These are phyloP conservation scores for Pasiphila rectangulata DNA, from an alignment of 2,888 invertebrate genomes.

Conservation along the genomic window DNA sequence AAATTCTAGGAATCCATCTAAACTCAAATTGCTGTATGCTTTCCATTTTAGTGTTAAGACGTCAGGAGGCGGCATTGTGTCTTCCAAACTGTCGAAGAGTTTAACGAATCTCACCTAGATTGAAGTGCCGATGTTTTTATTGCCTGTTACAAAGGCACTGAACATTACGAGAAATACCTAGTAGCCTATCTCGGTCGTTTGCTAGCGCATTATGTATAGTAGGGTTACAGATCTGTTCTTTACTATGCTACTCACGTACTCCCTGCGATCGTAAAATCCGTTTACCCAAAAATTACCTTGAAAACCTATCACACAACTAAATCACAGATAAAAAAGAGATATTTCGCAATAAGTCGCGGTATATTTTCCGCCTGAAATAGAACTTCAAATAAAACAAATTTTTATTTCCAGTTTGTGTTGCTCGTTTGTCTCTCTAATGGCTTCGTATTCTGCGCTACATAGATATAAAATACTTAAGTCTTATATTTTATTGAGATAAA, in stretches of 20 bases:
- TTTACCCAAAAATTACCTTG: conserved; percentile 49
- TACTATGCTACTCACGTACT: conserved; percentile 49
- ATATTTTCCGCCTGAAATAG: conserved; percentile 31
- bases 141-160: conserved; percentile 22
- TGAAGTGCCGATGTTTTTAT: conserved; percentile 29
- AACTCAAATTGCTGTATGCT: not conserved
- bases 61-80: no score
- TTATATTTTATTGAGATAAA: conserved; percentile 37
- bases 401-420: conserved; percentile 33
- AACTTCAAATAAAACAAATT: conserved; percentile 35
- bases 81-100: no score
- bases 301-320: conserved; percentile 50
- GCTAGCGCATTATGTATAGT: conserved; percentile 44
- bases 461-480: conserved; percentile 37
- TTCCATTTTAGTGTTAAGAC: no score
- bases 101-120: no score
- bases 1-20: not conserved
- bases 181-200: conserved; percentile 45
- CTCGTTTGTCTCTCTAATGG: conserved; percentile 39
- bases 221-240: conserved; percentile 42
- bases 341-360: conserved; percentile 43
- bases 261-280: conserved; percentile 51
- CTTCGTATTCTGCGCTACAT: conserved; percentile 33
- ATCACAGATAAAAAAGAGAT: conserved; percentile 48
- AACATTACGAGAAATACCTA: conserved; percentile 39